These are phyloP conservation scores for Drosophila santomea DNA, from an alignment of 1,140 invertebrate genomes.

Conservation along the genomic window DNA sequence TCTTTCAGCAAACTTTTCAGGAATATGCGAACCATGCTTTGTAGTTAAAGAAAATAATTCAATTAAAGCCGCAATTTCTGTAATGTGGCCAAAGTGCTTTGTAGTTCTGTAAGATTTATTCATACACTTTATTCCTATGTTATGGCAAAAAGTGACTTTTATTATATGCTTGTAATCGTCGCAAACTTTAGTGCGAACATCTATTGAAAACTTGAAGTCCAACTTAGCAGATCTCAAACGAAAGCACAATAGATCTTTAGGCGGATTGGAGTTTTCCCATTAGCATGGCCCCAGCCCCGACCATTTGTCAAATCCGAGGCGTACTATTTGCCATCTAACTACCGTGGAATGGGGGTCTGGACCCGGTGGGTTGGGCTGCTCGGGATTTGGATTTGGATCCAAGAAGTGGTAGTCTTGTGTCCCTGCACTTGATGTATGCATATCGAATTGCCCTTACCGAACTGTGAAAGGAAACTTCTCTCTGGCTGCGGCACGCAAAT, in stretches of 20 bases:
- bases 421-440: conserved; percentile 71
- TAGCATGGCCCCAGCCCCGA: neutral
- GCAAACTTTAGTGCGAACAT: neutral
- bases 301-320: conserved; percentile 68
- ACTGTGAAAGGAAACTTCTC: conserved; percentile 43
- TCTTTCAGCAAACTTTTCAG: neutral
- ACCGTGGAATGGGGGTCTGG: conserved; percentile 33
- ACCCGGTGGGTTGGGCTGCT: conserved; percentile 1
- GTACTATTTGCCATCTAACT: conserved; percentile 61
- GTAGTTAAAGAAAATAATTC: neutral
- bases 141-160: no score
- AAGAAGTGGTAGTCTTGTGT: conserved; percentile 26
- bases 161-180: no score
- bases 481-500: conserved; percentile 70
- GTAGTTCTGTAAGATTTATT: no score
- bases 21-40: neutral
- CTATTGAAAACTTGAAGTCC: neutral
- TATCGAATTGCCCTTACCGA: conserved; percentile 71
- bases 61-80: no score
- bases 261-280: conserved; percentile 13
- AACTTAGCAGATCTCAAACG: conserved; percentile 2
- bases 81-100: no score
- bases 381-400: neutral
- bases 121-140: no score
- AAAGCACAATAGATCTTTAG: conserved; percentile 5